Conservation (phyloP, 2,797 vertebrate genomes). For the Rhinogobio ventralis region DNA sequence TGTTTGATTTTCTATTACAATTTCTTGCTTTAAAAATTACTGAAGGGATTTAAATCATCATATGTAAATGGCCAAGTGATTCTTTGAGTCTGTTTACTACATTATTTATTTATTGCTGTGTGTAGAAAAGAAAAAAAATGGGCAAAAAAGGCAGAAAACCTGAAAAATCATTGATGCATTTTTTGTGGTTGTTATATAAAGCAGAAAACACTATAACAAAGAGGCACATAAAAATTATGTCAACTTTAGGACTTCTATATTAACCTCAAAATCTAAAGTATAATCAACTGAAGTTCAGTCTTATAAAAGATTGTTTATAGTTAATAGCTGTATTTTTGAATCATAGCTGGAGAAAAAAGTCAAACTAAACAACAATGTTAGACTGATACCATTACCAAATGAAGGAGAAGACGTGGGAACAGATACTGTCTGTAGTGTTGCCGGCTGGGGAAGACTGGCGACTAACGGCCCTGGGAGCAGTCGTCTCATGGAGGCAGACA, state of each 20-base stretch:
- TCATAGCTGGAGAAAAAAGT: not conserved
- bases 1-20: not conserved
- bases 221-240: too few relatives aligned
- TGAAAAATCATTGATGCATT: too few relatives aligned
- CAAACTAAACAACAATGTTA: not conserved
- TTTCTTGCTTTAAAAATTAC: too few relatives aligned
- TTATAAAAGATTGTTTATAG: not conserved
- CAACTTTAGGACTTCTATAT: not conserved
- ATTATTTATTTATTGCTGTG: too few relatives aligned
- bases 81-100: too few relatives aligned
- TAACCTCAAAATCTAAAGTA: not conserved
- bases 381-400: constrained; percentile 26
- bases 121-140: too few relatives aligned
- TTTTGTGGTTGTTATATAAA: too few relatives aligned
- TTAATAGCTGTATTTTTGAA: not conserved
- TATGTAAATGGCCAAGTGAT: too few relatives aligned
- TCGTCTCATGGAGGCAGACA: constrained; percentile 45
- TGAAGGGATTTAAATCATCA: too few relatives aligned
- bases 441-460: constrained; percentile 45
- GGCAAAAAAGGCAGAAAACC: too few relatives aligned
- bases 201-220: too few relatives aligned
- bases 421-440: constrained; percentile 45
- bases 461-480: accelerated
- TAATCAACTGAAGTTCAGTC: not conserved
- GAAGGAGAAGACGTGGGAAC: not conserved